A percentile compares a stretch with the other conserved stretches of the same genome.
phyloP scores from a whole-genome alignment of 2,113 vertebrate genomes.

The Cepphus grylle region DNA sequence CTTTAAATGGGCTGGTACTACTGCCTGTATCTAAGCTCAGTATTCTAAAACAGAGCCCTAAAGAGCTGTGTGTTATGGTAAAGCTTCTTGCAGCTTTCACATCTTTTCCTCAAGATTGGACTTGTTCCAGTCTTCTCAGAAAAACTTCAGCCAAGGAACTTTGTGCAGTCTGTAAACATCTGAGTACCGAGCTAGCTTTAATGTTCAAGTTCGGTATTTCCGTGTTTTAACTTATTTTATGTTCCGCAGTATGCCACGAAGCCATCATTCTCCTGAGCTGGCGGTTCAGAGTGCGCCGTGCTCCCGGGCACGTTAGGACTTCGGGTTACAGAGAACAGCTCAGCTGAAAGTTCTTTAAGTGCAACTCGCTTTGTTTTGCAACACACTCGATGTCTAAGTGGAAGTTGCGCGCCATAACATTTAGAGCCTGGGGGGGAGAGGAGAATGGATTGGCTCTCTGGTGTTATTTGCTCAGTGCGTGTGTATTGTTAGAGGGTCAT shows the following conservation, averaged over 20 bases:
- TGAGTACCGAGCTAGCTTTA: accelerated
- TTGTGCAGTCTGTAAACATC: not conserved
- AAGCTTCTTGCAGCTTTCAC: not conserved
- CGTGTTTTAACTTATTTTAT: not conserved
- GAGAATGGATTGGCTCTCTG: not conserved
- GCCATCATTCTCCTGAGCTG: not conserved
- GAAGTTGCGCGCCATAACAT: not conserved
- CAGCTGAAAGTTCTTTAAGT: not conserved
- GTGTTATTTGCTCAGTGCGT: not conserved
- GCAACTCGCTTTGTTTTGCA: not conserved
- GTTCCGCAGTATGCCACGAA: not conserved
- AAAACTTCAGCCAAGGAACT: not conserved
- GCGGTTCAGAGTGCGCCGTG: not conserved
- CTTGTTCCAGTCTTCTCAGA: not conserved
- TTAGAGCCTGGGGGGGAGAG: not conserved
- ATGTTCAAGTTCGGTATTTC: accelerated
- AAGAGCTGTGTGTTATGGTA: accelerated
- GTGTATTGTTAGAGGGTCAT: not conserved
- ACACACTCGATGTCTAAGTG: not conserved
- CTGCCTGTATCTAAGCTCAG: not conserved
- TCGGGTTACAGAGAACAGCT: not conserved
- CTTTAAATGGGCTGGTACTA: too few relatives aligned
- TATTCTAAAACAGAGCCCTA: not conserved
- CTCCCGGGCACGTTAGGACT: not conserved
- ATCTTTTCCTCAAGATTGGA: not conserved